phyloP scores from a whole-genome alignment of 1,140 invertebrate genomes.

The Eueides isabella region DNA sequence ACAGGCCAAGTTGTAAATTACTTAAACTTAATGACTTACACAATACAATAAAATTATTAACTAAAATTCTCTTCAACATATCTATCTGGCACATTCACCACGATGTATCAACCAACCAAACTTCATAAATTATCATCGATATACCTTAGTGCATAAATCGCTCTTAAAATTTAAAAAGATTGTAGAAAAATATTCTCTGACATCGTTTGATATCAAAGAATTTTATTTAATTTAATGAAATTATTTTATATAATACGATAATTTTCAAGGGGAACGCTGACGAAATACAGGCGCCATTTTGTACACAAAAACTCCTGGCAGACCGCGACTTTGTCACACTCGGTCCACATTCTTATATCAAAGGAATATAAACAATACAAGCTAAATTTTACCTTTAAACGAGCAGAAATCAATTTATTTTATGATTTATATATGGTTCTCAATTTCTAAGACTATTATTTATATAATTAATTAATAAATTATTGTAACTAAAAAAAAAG shows the following conservation, averaged over 20 bases:
- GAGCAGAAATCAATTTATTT: too few relatives aligned
- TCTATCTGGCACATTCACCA: conserved; percentile 78
- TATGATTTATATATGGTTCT: too few relatives aligned
- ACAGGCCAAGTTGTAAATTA: conserved; percentile 82
- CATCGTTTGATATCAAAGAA: conserved; percentile 69
- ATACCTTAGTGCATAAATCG: conserved; percentile 74
- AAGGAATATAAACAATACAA: background rate
- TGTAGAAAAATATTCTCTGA: conserved; percentile 81
- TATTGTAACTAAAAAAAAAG: too few relatives aligned
- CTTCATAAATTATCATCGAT: conserved; percentile 71
- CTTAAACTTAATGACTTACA: conserved; percentile 82
- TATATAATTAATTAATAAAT: too few relatives aligned
- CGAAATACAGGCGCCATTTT: conserved; percentile 46
- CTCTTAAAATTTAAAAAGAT: conserved; percentile 76
- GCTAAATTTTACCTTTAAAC: too few relatives aligned
- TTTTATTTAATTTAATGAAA: conserved; percentile 66
- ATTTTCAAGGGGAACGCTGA: conserved; percentile 42
- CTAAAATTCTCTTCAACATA: conserved; percentile 81
- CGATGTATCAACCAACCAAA: conserved; percentile 75
- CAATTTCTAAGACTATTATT: too few relatives aligned
- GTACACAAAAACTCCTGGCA: conserved; percentile 32
- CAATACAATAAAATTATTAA: conserved; percentile 82
- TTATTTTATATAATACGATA: conserved; percentile 60
- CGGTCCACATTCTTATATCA: background rate
- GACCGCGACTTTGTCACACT: conserved; percentile 13